phyloP scores from a whole-genome alignment of 30 jellyfish, hydroid and myxozoan species.

The Nemopilema nomurai region DNA sequence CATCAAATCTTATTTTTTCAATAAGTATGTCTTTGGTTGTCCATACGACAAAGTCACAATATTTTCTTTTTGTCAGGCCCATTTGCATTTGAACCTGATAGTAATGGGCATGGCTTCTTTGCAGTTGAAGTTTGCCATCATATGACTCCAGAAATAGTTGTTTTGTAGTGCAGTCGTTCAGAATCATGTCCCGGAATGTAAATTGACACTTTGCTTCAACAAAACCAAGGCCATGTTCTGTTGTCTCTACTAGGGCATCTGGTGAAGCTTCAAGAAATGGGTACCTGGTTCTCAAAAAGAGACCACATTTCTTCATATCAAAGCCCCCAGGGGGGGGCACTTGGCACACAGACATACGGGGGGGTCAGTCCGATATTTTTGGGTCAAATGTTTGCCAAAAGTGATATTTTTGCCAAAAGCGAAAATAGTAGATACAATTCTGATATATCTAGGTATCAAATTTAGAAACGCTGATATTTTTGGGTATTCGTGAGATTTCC shows the following conservation, averaged over 20 bases:
- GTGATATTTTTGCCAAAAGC: conserved; percentile 10
- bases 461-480: conserved; percentile 4
- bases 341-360: no score
- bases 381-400: no score
- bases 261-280: not conserved
- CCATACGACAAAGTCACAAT: not conserved
- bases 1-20: not conserved
- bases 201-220: not conserved
- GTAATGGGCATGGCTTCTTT: not conserved
- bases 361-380: no score
- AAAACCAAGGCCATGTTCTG: not conserved
- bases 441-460: conserved; percentile 9
- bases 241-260: not conserved
- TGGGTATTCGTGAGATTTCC: conserved; percentile 15
- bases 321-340: not conserved
- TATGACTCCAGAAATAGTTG: not conserved
- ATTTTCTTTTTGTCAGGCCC: not conserved
- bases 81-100: not conserved
- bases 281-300: not conserved
- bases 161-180: not conserved
- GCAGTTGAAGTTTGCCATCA: not conserved
- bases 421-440: not conserved
- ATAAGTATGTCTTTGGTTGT: not conserved
- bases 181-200: not conserved
- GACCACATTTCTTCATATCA: not conserved